Percentiles rank a stretch among this genome's conserved stretches.
Evolutionary conservation across 2,113 vertebrate species (phyloP).

Genomic region (Pogonocichla stellata): DNA sequence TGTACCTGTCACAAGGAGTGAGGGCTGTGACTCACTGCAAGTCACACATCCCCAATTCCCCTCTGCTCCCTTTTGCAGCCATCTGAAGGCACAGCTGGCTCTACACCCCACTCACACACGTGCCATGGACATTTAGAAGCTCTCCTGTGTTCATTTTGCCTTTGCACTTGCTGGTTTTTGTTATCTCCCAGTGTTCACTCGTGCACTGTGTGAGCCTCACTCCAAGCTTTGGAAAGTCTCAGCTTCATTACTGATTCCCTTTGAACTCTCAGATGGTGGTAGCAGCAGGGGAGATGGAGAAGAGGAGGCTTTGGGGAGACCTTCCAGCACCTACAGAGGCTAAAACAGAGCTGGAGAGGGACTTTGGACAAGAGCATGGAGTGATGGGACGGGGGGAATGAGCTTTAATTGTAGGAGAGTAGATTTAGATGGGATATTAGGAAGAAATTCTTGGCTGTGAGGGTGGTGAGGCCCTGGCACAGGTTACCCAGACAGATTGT

Average conservation of each 20-base stretch:
- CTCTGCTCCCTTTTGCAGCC: background rate
- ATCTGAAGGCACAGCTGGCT: background rate
- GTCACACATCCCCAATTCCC: background rate
- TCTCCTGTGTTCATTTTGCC: background rate
- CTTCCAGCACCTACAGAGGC: background rate
- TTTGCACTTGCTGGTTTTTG: background rate
- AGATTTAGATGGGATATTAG: background rate
- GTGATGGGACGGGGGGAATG: background rate
- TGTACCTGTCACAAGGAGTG: background rate
- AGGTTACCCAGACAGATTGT: background rate
- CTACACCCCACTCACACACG: background rate
- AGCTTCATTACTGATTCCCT: background rate
- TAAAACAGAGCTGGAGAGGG: background rate
- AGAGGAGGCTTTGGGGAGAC: background rate
- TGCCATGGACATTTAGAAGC: background rate
- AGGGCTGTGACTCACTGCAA: background rate
- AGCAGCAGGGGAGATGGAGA: background rate
- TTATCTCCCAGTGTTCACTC: rapidly evolving
- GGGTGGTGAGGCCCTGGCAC: background rate
- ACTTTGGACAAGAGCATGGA: background rate
- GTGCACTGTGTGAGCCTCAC: rapidly evolving
- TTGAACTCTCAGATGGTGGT: background rate
- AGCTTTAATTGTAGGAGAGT: background rate
- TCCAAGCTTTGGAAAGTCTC: background rate
- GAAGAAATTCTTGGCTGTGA: background rate